These are phyloP conservation scores for Cyprinodon brontotheroides DNA, from an alignment of 2,113 vertebrate genomes.

Conservation along the genomic window DNA sequence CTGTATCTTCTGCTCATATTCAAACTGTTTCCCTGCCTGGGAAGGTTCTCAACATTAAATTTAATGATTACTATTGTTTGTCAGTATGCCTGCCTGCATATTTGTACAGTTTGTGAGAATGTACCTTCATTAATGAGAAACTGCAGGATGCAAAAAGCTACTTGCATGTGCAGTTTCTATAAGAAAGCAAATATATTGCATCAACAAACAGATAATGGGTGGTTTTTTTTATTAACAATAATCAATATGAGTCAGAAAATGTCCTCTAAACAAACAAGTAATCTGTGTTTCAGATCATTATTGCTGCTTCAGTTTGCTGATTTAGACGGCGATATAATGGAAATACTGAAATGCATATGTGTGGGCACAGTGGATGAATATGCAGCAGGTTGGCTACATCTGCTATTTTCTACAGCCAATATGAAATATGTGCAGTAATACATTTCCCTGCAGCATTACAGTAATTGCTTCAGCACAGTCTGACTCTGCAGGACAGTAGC, in stretches of 20 bases:
- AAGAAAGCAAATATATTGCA: neutral
- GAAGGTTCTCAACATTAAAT: constrained; percentile 12
- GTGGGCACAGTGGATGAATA: neutral
- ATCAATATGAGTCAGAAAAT: neutral
- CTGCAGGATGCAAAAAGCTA: constrained; percentile 37
- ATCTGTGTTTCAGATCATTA: neutral
- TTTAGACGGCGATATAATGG: neutral
- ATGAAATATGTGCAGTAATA: neutral
- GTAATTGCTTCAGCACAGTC: neutral
- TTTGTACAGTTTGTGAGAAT: constrained; percentile 13
- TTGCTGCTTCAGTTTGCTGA: neutral
- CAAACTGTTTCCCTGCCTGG: constrained; percentile 7
- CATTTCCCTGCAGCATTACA: neutral
- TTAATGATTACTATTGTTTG: constrained; percentile 29
- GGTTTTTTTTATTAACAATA: neutral
- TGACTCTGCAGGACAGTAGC: neutral
- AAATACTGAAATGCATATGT: constrained; percentile 1
- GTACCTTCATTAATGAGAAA: constrained; percentile 52
- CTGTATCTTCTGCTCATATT: constrained; percentile 7
- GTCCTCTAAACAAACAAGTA: neutral
- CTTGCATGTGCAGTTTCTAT: no score
- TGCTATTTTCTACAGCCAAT: constrained; percentile 2
- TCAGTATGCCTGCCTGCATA: constrained; percentile 14
- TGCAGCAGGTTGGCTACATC: constrained; percentile 4
- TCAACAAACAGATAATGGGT: neutral